These are phyloP conservation scores for Zoanthus gigantus DNA, from an alignment of 92 coral and sea anemone genomes.

Conservation along the genomic window DNA sequence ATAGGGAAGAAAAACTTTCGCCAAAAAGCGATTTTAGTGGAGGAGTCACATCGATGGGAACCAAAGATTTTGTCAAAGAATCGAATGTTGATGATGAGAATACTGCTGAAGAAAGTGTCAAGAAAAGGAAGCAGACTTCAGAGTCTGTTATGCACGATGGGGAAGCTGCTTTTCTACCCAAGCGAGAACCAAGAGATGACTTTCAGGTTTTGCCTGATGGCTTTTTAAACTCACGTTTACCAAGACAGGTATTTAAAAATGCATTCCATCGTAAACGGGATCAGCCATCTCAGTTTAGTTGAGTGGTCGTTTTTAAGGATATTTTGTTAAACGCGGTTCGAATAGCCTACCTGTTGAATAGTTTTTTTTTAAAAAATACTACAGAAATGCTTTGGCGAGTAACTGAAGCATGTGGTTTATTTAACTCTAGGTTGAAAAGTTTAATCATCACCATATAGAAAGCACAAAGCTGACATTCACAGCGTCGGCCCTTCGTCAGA, in stretches of 20 bases:
- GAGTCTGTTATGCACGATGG: not conserved
- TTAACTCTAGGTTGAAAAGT: too few relatives aligned
- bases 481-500: too few relatives aligned
- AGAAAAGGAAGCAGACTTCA: not conserved
- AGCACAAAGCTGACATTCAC: too few relatives aligned
- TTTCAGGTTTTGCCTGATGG: conserved; percentile 17
- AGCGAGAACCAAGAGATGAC: conserved; percentile 18
- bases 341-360: too few relatives aligned
- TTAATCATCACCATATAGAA: too few relatives aligned
- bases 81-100: not conserved
- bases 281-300: not conserved
- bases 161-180: not conserved
- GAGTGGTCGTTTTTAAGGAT: not conserved
- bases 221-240: conserved; percentile 23
- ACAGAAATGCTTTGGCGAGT: too few relatives aligned
- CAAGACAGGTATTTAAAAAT: conserved; percentile 24
- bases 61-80: not conserved
- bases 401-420: too few relatives aligned
- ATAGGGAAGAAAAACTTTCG: conserved; percentile 1
- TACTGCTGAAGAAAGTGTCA: not conserved
- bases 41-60: conserved; percentile 2
- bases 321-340: not conserved
- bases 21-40: not conserved
- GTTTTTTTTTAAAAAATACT: too few relatives aligned
- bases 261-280: not conserved